Percentiles rank a stretch among this genome's conserved stretches.
Evolutionary conservation across 1,140 invertebrate genomes (phyloP).

Genomic region (Aphis gossypii): DNA sequence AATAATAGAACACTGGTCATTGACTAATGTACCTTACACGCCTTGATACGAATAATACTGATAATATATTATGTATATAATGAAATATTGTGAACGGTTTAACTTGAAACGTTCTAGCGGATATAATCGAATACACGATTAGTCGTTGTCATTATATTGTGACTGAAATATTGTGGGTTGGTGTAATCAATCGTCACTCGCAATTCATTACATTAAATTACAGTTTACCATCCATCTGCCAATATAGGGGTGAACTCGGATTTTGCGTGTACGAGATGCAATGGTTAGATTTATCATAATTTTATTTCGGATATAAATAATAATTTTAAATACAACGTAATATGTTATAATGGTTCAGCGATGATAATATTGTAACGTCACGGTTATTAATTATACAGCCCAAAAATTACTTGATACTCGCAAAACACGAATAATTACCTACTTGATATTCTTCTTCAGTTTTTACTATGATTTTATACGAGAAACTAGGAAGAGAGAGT

Average conservation of each 20-base stretch:
- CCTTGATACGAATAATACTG: not conserved
- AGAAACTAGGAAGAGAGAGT: not conserved
- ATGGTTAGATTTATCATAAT: not conserved
- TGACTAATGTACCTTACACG: not conserved
- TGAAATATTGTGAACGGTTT: not conserved
- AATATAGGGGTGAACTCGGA: not conserved
- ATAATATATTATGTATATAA: not conserved
- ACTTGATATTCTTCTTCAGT: slow-evolving; percentile 33
- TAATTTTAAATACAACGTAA: too few species aligned
- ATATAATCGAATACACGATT: not conserved
- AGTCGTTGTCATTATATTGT: not conserved
- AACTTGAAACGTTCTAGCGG: not conserved
- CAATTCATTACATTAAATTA: not conserved
- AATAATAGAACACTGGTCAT: not conserved
- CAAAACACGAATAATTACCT: not conserved
- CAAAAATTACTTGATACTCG: not conserved
- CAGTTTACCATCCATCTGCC: not conserved
- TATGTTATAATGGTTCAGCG: not conserved
- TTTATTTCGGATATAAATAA: not conserved
- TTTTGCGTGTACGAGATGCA: not conserved
- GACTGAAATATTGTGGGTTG: not conserved
- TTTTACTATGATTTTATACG: slow-evolving; percentile 10
- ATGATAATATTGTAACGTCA: not conserved
- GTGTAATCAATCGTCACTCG: not conserved
- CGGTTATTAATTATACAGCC: not conserved